Conservation (phyloP, 2,797 vertebrate genomes). For the Galaxias olidus region DNA sequence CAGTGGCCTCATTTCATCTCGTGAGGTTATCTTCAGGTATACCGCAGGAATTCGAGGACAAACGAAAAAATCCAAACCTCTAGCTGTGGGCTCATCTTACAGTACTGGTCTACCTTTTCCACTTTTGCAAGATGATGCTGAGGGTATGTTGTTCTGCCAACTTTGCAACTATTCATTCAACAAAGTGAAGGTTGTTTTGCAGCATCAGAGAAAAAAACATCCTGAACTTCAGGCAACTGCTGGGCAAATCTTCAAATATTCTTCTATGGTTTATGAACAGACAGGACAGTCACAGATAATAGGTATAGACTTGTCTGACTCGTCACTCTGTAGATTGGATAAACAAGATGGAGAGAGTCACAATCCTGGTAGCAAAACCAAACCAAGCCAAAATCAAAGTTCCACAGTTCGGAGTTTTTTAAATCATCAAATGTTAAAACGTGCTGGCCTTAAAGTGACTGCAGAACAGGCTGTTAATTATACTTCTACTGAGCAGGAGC, state of each 20-base stretch:
- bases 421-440: constrained; percentile 16
- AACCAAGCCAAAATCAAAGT: no score
- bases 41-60: constrained; percentile 37
- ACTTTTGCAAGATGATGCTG: constrained; percentile 31
- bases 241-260: constrained; percentile 31
- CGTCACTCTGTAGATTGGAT: neutral
- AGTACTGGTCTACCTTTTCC: constrained; percentile 58
- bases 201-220: constrained; percentile 51
- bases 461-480: neutral
- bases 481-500: neutral
- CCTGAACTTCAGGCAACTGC: neutral
- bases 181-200: neutral
- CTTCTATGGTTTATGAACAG: constrained; percentile 24
- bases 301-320: neutral
- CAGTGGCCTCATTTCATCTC: neutral
- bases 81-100: neutral
- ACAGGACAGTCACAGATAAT: neutral
- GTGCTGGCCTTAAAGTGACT: constrained; percentile 4
- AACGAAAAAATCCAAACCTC: constrained; percentile 37
- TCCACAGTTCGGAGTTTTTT: neutral
- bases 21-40: constrained; percentile 22
- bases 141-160: constrained; percentile 54
- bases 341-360: no score
- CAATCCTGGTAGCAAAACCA: no score
- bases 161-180: constrained; percentile 57